phyloP scores from a whole-genome alignment of 1,140 invertebrate genomes.

The Oreohelix idahoensis region DNA sequence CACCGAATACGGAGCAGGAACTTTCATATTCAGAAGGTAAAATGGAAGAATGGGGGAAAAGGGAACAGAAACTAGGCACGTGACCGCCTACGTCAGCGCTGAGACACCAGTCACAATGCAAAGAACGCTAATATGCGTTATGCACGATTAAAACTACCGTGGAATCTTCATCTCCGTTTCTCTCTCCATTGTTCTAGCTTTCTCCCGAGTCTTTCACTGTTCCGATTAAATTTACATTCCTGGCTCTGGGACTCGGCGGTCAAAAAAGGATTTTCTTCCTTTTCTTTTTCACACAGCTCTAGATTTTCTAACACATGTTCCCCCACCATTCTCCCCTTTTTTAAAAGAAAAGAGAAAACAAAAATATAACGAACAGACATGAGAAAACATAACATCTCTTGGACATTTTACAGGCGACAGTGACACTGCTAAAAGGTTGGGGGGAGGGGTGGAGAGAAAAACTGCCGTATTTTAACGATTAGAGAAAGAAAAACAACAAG shows the following conservation, averaged over 20 bases:
- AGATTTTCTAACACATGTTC: neutral
- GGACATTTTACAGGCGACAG: neutral
- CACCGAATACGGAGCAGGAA: no score
- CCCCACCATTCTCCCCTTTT: neutral
- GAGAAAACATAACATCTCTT: neutral
- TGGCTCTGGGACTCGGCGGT: neutral
- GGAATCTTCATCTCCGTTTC: neutral
- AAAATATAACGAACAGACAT: no score
- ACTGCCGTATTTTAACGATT: neutral
- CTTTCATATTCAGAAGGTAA: no score
- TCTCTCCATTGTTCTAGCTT: neutral
- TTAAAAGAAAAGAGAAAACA: neutral
- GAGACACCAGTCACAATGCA: no score
- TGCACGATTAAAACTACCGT: neutral
- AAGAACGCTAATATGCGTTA: neutral
- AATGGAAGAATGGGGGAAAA: no score
- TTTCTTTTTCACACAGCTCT: no score
- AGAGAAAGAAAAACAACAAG: neutral
- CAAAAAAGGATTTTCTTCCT: neutral
- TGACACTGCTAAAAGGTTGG: neutral
- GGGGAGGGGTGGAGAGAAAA: no score
- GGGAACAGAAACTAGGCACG: no score
- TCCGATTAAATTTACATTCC: neutral
- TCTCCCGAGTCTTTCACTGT: neutral
- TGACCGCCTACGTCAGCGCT: no score